Base-by-base conservation (phyloP, 2,888 invertebrate genomes). In the Liposcelis brunnea region DNA sequence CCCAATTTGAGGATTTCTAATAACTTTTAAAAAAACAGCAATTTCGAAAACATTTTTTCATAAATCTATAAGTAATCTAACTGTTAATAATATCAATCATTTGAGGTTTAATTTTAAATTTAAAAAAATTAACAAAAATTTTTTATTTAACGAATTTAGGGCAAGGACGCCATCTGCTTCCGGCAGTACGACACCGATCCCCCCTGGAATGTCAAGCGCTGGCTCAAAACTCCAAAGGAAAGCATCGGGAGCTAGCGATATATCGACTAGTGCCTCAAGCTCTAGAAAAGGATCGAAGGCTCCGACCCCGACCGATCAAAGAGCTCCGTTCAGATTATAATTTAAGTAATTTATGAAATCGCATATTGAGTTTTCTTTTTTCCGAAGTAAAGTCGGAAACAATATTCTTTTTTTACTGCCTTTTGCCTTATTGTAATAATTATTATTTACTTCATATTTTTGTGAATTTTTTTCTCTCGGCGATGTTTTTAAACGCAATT, bases 91-190 rank as follows among this genome's bases (percentile, higher is more conserved):
- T n/a, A n/a, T n/a, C n/a, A n/a, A n/a, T n/a, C n/a, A n/a, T n/a
- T n/a, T n/a, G n/a, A n/a, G n/a, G n/a, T n/a, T n/a, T n/a, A n/a
- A n/a, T n/a, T n/a, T n/a, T n/a, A n/a, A n/a, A n/a, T n/a, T n/a
- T n/a, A n/a, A n/a, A n/a, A n/a, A n/a, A n/a, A n/a, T n/a, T n/a
- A n/a, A n/a, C n/a, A n/a, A n/a, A n/a, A n/a, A n/a, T n/a, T n/a
- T n/a, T n/a, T n/a, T n/a, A n/a, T n/a, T 35, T 40, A 12, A 6
- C 16, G 3, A 15, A 18, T 6, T 15, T 19, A 82, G 81, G 66
- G 77, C 79, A 62, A 69, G 80, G 59, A 81, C 81, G 52, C 80
- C 81, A 45, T 81, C 82, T 46, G 80, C 80, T 47, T 79, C 80
- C 21, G 59, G 52, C 15, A 48, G 49, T 49, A 77, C 76, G 50